A percentile compares a stretch with the other conserved stretches of the same genome.
Conservation (phyloP, 2,888 invertebrate genomes). For the Volucella zonaria region DNA sequence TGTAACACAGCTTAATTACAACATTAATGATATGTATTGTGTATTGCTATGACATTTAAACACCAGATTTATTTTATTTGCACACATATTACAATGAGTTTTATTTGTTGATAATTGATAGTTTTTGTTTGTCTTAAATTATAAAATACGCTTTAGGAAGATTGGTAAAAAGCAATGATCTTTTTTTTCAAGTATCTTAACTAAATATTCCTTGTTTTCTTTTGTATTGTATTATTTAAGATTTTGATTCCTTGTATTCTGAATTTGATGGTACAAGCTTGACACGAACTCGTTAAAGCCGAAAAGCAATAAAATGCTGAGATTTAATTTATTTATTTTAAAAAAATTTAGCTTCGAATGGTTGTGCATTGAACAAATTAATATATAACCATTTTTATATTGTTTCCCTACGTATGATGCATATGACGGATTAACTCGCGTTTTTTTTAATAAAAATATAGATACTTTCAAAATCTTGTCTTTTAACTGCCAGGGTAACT, state of each 20-base stretch:
- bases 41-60: constrained; percentile 82
- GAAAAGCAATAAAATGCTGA: constrained; percentile 13
- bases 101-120: constrained; percentile 45
- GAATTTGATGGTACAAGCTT: too few relatives aligned
- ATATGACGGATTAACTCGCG: too few relatives aligned
- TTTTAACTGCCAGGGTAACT: too few relatives aligned
- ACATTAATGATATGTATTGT: constrained; percentile 83
- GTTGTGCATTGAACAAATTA: too few relatives aligned
- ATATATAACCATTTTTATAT: too few relatives aligned
- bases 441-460: too few relatives aligned
- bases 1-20: constrained; percentile 82
- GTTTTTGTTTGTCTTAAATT: constrained; percentile 4
- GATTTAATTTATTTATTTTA: not conserved
- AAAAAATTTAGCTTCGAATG: too few relatives aligned
- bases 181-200: not conserved
- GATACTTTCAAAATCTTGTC: too few relatives aligned
- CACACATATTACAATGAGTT: constrained; percentile 62
- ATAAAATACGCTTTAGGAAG: constrained; percentile 51
- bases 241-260: too few relatives aligned
- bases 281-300: not conserved
- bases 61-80: constrained; percentile 76
- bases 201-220: not conserved
- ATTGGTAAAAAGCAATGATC: constrained; percentile 22
- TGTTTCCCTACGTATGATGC: too few relatives aligned
- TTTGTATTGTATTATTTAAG: constrained; percentile 1